Evolutionary conservation across 2,797 vertebrate genomes (phyloP), one percentile per base, ranked within the genome.

Genomic region (Iguana delicatissima): DNA sequence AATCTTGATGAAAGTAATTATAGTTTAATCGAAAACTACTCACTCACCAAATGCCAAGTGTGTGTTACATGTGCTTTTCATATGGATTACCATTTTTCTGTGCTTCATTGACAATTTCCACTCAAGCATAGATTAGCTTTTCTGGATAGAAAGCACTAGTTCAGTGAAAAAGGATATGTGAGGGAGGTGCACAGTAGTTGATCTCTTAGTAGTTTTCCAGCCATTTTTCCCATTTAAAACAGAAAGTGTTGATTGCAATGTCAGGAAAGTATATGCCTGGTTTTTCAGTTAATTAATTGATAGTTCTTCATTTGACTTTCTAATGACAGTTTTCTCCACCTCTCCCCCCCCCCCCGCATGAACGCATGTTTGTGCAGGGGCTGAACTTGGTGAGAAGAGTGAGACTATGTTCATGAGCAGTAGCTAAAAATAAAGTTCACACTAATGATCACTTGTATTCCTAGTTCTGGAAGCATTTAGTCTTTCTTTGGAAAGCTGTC

Each of bases 191-290:
- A 1, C 32, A 67, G 50, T 42, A 24, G 20, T 10, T 62, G 84
- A 52, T 10, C 26, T 38, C 20, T 46, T 59, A 80, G 38, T 6
- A 50, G 0, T 0, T 88, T 80, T 0, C 0, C 0, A 22, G 4
- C 26, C 67, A 32, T 3, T 0, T 0, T 46, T 4, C 6, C 0
- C 26, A 2, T 0, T 2, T 1, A 18, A 29, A 16, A 24, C 9
- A 46, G 18, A 59, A 26, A 38, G n/a, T 35, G 14, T 73, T 8
- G 2, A 81, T 69, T 52, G 1, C 57, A 91, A 85, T 64, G 72
- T 77, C 42, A 22, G 32, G 67, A 87, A 80, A 26, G 8, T 5
- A 1, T 35, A 4, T 7, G 4, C 32, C 8, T 29, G 29, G 29
- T 73, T 57, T 67, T 52, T 42, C 62, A 50, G 20, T 22, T 85